A percentile compares a stretch with the other conserved stretches of the same genome.
Conservation (phyloP, 2,888 invertebrate genomes). For the Gymnocheta viridis region DNA sequence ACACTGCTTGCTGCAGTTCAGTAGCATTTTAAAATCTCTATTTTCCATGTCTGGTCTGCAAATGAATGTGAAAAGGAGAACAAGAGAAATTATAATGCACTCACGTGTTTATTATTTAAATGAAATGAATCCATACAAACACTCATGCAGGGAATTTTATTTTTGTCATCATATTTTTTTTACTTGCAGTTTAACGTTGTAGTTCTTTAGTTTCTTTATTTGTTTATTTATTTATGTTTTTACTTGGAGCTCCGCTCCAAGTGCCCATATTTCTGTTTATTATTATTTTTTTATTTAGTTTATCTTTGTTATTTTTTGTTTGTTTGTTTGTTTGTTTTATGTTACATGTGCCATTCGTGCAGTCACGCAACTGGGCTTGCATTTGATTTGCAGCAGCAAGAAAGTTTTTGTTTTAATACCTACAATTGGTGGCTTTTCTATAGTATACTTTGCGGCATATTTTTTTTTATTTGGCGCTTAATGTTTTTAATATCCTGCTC, state of each 20-base stretch:
- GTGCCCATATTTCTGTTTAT: slow-evolving; percentile 27
- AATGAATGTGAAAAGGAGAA: background rate
- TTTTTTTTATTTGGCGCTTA: slow-evolving; percentile 24
- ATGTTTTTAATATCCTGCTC: background rate
- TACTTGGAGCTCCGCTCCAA: background rate
- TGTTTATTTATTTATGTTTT: slow-evolving; percentile 1
- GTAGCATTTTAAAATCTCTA: background rate
- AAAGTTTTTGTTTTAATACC: background rate
- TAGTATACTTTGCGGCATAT: slow-evolving; percentile 69
- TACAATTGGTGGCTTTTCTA: slow-evolving; percentile 2
- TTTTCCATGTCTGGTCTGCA: background rate
- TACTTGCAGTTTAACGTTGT: background rate
- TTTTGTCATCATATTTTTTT: slow-evolving; percentile 9
- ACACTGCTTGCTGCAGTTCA: background rate
- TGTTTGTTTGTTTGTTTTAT: slow-evolving; percentile 1
- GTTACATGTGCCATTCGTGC: slow-evolving; percentile 27
- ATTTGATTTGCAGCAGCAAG: slow-evolving; percentile 26
- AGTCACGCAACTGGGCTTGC: background rate
- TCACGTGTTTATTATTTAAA: slow-evolving; percentile 65
- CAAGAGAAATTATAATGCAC: slow-evolving; percentile 27
- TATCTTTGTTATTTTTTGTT: background rate
- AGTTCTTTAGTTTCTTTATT: slow-evolving; percentile 6
- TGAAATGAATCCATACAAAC: slow-evolving; percentile 4
- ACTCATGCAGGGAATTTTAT: background rate
- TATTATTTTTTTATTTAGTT: background rate